Conservation (phyloP, 1,140 invertebrate genomes). For the Periplaneta americana region DNA sequence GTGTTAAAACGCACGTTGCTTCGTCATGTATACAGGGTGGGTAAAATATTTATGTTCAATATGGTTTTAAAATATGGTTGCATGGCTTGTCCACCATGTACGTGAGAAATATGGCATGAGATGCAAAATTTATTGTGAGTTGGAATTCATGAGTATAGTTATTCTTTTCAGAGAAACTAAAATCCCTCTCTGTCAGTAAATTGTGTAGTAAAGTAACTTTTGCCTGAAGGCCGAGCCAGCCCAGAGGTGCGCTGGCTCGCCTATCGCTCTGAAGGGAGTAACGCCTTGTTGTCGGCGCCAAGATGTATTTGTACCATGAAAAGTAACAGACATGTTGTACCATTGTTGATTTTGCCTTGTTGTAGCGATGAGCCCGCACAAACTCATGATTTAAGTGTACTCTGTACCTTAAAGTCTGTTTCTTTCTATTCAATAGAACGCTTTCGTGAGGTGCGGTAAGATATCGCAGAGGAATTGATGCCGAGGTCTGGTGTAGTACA, state of each 20-base stretch:
- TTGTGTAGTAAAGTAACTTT: background rate
- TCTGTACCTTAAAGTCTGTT: background rate
- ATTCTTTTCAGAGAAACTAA: background rate
- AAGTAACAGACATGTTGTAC: background rate
- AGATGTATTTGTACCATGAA: background rate
- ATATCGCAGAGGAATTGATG: conserved; percentile 6
- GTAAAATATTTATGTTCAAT: no score
- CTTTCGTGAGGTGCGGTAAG: background rate
- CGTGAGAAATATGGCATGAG: background rate
- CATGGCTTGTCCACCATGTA: background rate
- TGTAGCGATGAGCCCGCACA: background rate
- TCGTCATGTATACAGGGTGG: no score
- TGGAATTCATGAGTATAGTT: background rate
- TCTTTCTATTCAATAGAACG: background rate
- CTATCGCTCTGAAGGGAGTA: background rate
- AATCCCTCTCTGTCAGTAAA: background rate
- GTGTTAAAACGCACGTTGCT: no score
- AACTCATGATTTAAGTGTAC: background rate
- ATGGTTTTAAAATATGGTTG: no score
- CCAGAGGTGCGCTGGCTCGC: no score
- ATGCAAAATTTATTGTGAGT: background rate
- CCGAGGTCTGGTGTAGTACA: conserved; percentile 13
- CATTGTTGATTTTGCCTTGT: background rate
- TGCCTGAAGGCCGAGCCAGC: background rate
- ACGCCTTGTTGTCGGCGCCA: background rate